Evolutionary conservation across 2,888 invertebrate species (phyloP).

Genomic region (Pterobdella sp.): DNA sequence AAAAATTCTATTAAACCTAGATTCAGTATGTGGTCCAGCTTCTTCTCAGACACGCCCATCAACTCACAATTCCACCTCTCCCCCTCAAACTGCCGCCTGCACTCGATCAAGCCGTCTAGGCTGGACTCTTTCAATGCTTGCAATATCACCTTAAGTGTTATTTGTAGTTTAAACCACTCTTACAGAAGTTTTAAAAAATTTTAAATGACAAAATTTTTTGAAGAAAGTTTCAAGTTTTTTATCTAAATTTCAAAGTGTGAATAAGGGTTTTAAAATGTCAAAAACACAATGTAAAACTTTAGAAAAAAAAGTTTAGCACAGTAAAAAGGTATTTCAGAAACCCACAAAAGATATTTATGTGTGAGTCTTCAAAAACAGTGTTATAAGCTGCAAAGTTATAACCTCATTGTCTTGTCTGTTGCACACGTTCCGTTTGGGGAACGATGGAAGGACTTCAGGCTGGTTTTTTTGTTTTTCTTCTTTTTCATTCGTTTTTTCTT

Average conservation of each 20-base stretch:
- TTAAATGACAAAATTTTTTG: no score
- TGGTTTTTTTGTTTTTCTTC: not conserved
- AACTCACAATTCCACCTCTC: conserved; percentile 25
- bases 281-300: no score
- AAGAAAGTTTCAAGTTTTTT: no score
- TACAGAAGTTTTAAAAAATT: no score
- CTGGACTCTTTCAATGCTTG: not conserved
- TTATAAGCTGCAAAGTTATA: no score
- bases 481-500: not conserved
- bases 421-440: not conserved
- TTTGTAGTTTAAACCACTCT: no score
- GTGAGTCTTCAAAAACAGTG: no score
- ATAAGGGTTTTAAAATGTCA: no score
- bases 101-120: conserved; percentile 19
- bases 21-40: not conserved
- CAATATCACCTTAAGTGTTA: not conserved
- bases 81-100: conserved; percentile 20
- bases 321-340: no score
- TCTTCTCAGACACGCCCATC: not conserved
- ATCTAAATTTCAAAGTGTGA: no score
- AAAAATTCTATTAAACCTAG: conserved; percentile 9
- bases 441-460: not conserved
- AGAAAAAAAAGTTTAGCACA: no score
- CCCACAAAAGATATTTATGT: no score
- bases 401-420: not conserved